Base-by-base conservation (phyloP, 1,140 invertebrate genomes). In the Idris sp. region DNA sequence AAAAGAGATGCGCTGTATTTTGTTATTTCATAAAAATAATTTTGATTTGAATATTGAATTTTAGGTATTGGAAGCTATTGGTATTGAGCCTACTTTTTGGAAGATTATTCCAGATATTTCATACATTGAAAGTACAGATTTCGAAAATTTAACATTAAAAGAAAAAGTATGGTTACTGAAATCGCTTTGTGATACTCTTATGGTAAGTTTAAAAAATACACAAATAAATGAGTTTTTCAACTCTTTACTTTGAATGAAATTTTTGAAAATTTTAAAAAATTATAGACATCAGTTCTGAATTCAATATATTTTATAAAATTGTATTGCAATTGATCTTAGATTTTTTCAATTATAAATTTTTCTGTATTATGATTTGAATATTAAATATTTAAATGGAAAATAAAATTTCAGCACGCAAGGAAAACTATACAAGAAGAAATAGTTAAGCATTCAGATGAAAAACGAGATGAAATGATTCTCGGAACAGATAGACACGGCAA, bases 121-220 rank as follows among this genome's bases (percentile, higher is more conserved):
- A 61, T 85, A 87, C 11, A 76, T 91, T 31, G 83, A 87, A 22
- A 84, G 83, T 43, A 88, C 85, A 33, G 83, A 87, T 28, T 92
- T 90, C 75, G 89, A 90, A 74, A 84, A 90, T n/a, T 78, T 91
- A 30, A 87, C 75, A n/a, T 88, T 89, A 10, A 89, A 87, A 61
- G 84, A 89, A 72, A 88, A 87, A 77, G 87, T 91, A 4, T 91
- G 90, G 90, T 77, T 91, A 22, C 54, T 91, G 6, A 92, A 92
- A 81, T 86, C 87, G 15, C 73, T 91, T 36, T 91, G 90, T 85
- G 91, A 92, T 81, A 85, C 89, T 61, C 82, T 89, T 30, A 81
- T 90, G 85, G 90, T 91, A 83, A 86, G 28, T 68, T 25, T 40
- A 4, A 62, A 54, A n/a, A n/a, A n/a, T n/a, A n/a, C n/a, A n/a